Conservation (phyloP, 2,888 invertebrate species). For the Loripinus fragilis region DNA sequence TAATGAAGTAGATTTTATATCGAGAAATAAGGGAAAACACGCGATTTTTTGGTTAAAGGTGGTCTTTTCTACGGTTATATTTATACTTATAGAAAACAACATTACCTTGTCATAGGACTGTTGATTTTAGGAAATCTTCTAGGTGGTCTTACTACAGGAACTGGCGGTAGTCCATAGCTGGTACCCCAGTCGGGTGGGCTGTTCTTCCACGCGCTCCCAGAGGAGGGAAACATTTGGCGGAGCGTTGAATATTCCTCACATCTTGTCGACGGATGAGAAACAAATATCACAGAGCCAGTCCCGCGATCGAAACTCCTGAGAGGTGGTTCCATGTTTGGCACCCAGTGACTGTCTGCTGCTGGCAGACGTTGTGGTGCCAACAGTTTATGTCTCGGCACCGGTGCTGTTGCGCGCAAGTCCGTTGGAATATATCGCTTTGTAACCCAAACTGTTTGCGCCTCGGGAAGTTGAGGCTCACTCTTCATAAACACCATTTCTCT, state of each 20-base stretch:
- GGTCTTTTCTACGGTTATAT: no score
- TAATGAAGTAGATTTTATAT: no score
- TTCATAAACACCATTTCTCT: constrained; percentile 50
- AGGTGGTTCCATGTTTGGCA: constrained; percentile 66
- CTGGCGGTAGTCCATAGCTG: constrained; percentile 63
- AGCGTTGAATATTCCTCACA: constrained; percentile 81
- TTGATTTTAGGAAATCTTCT: constrained; percentile 74
- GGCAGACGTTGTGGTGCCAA: constrained; percentile 69
- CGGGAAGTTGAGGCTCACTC: constrained; percentile 35
- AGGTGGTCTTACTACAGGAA: constrained; percentile 41
- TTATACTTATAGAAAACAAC: no score
- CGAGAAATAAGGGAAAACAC: no score
- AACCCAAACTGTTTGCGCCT: constrained; percentile 78
- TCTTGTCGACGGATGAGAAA: constrained; percentile 70
- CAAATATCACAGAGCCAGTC: constrained; percentile 55
- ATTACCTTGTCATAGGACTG: constrained; percentile 81
- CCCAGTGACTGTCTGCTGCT: constrained; percentile 68
- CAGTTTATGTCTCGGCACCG: constrained; percentile 78
- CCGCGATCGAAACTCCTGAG: constrained; percentile 67
- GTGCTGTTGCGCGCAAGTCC: constrained; percentile 77
- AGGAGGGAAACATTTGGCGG: constrained; percentile 79
- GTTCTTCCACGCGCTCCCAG: constrained; percentile 58
- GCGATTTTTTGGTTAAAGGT: no score
- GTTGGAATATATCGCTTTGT: constrained; percentile 77
- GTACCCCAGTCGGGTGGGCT: constrained; percentile 79